Percentiles rank a stretch among this genome's conserved stretches.
These are phyloP conservation scores for Ctenopoma multispine DNA, from an alignment of 2,797 vertebrate species.

Conservation along the genomic window DNA sequence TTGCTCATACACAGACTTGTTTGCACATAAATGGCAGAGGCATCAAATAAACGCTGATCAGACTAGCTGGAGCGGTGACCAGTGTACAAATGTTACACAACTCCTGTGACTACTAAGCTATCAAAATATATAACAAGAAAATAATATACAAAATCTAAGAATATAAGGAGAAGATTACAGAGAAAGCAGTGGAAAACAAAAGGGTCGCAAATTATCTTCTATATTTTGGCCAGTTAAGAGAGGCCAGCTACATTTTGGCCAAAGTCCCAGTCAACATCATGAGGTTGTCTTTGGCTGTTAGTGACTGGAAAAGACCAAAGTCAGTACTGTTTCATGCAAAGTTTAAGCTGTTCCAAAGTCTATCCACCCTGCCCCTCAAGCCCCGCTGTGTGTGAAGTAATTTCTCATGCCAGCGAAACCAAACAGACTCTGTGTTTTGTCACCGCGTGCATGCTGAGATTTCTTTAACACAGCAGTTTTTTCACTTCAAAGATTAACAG, in stretches of 20 bases:
- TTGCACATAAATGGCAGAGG: not conserved
- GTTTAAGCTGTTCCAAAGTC: constrained; percentile 61
- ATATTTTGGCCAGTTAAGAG: constrained; percentile 67
- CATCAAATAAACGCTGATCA: not conserved
- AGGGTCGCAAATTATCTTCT: constrained; percentile 37
- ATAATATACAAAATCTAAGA: not conserved
- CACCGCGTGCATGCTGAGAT: constrained; percentile 51
- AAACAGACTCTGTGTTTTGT: constrained; percentile 78
- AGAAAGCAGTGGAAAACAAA: constrained; percentile 29
- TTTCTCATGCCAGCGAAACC: constrained; percentile 65
- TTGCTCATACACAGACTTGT: not conserved
- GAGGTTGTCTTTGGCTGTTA: constrained; percentile 81
- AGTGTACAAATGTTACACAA: not conserved
- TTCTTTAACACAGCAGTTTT: constrained; percentile 47
- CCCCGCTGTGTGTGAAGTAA: constrained; percentile 61
- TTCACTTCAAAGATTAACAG: constrained; percentile 54
- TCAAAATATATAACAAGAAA: constrained; percentile 10
- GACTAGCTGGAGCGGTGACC: not conserved
- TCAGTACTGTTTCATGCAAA: constrained; percentile 72
- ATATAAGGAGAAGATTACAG: constrained; percentile 15
- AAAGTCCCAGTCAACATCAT: constrained; percentile 75
- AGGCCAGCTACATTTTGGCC: constrained; percentile 71
- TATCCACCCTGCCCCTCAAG: constrained; percentile 67
- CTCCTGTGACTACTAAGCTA: not conserved
- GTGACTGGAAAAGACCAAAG: constrained; percentile 79